Evolutionary conservation across 23 tunicate genomes (phyloP), one percentile per base, ranked within the genome.

Genomic region (Ascidia mentula): DNA sequence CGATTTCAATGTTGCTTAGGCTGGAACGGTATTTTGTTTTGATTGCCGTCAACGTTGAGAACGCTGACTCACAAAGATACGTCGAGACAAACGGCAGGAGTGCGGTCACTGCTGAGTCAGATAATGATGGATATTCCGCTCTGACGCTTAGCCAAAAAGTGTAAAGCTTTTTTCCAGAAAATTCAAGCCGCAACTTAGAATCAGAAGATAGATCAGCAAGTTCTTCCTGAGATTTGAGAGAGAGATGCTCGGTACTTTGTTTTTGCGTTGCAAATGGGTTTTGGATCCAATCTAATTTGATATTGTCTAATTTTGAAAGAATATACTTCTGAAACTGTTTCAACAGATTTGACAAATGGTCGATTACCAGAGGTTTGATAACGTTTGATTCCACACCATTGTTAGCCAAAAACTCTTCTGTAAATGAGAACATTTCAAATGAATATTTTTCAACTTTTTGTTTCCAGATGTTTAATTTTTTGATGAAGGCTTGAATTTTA

Each of bases 401-500:
- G n/a, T n/a, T n/a, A n/a, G n/a, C n/a, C n/a, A n/a, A n/a, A n/a
- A n/a, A n/a, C n/a, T n/a, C n/a, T n/a, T n/a, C n/a, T n/a, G n/a
- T n/a, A n/a, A n/a, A n/a, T n/a, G n/a, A n/a, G n/a, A n/a, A n/a
- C n/a, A n/a, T n/a, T n/a, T n/a, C n/a, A n/a, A n/a, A n/a, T n/a
- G n/a, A n/a, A n/a, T n/a, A n/a, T n/a, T n/a, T n/a, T n/a, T n/a
- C n/a, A n/a, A n/a, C n/a, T n/a, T n/a, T n/a, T 70, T 36, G 76
- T 69, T 69, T 69, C 77, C 76, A 69, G 76, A 69, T 36, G 76
- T 80, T n/a, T n/a, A n/a, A n/a, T n/a, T n/a, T 53, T 70, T 80
- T 80, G n/a, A 80, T 69, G 59, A 80, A 80, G 59, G 84, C 76
- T 36, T 80, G 77, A 36, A 80, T 80, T 80, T 80, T 80, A 69